Conservation (phyloP, 2,113 vertebrate genomes). For the Oryzias javanicus region DNA sequence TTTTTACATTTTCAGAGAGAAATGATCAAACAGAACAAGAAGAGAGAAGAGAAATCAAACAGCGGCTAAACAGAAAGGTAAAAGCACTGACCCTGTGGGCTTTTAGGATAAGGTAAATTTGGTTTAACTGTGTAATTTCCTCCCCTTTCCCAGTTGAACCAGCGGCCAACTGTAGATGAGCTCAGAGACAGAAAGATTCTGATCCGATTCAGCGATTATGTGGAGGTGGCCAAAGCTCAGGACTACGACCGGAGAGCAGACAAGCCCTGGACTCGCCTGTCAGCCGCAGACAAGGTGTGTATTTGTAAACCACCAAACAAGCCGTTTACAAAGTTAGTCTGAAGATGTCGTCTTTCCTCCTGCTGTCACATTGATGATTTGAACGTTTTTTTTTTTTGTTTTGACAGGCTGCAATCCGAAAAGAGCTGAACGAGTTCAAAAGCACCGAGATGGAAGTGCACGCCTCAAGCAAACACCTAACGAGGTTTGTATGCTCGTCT, state of each 20-base stretch:
- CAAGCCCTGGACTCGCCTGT: conserved; percentile 97
- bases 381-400: conserved; percentile 18
- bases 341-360: neutral
- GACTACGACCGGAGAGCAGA: conserved; percentile 97
- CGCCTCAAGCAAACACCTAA: conserved; percentile 97
- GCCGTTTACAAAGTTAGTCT: too few species aligned
- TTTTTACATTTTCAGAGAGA: conserved; percentile 79
- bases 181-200: conserved; percentile 96
- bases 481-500: conserved; percentile 82
- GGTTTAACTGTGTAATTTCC: neutral
- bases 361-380: conserved; percentile 18
- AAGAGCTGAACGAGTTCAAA: conserved; percentile 99
- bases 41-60: conserved; percentile 96
- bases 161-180: conserved; percentile 96
- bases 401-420: conserved; percentile 92
- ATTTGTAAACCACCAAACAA: neutral
- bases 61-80: conserved; percentile 97
- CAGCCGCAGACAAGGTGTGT: conserved; percentile 94
- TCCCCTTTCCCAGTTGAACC: conserved; percentile 84
- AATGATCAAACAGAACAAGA: conserved; percentile 98
- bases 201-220: conserved; percentile 98
- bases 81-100: neutral
- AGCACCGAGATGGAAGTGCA: conserved; percentile 99
- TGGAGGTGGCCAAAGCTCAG: conserved; percentile 98
- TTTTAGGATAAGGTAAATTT: neutral